phyloP scores from a whole-genome alignment of 1,140 invertebrate genomes.

The Harlomillsia oculata region DNA sequence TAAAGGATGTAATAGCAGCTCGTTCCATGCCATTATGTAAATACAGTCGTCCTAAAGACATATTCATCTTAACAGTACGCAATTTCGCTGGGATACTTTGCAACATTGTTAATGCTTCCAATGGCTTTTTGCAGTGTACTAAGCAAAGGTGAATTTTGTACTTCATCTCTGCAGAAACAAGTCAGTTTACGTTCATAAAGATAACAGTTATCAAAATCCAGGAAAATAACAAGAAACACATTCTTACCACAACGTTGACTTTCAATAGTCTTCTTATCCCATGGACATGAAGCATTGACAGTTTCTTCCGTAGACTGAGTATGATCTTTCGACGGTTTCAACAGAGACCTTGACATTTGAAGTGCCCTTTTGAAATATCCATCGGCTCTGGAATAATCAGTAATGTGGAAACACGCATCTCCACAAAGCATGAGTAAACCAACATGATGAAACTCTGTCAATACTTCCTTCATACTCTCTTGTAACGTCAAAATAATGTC shows the following conservation, averaged over 20 bases:
- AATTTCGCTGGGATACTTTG: slow-evolving; percentile 60
- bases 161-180: slow-evolving; percentile 54
- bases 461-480: slow-evolving; percentile 11
- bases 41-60: slow-evolving; percentile 61
- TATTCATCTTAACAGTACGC: slow-evolving; percentile 57
- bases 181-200: no score
- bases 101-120: slow-evolving; percentile 54
- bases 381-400: slow-evolving; percentile 58
- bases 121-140: slow-evolving; percentile 52
- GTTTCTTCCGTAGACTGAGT: no score
- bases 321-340: slow-evolving; percentile 42
- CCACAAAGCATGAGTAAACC: slow-evolving; percentile 50
- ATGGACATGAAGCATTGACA: no score
- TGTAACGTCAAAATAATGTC: slow-evolving; percentile 13
- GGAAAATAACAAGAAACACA: slow-evolving; percentile 10
- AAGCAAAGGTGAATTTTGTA: slow-evolving; percentile 63
- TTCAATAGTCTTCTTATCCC: no score
- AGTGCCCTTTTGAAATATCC: slow-evolving; percentile 56
- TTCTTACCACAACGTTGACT: not conserved
- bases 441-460: slow-evolving; percentile 21
- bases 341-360: slow-evolving; percentile 56
- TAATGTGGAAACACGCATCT: slow-evolving; percentile 54
- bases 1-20: slow-evolving; percentile 59
- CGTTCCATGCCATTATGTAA: slow-evolving; percentile 60
- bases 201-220: no score